These are phyloP conservation scores for Smittia sp. DNA, from an alignment of 2,888 invertebrate genomes.

Conservation along the genomic window DNA sequence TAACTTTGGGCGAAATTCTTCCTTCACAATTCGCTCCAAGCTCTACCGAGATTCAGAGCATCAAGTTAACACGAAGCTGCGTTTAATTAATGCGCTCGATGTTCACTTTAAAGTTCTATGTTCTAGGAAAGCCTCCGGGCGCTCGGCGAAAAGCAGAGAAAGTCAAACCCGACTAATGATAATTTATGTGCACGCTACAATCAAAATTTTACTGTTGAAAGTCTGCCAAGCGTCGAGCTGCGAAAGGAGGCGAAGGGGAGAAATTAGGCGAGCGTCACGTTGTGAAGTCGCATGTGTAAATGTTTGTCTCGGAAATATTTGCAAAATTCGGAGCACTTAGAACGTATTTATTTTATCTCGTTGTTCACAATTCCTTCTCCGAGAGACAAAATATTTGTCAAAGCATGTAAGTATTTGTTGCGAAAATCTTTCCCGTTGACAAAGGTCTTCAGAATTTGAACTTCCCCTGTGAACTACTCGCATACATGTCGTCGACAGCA, in stretches of 20 bases:
- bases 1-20: no score
- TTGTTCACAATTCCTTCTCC: not conserved
- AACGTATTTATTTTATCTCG: conserved; percentile 1
- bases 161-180: not conserved
- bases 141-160: no score
- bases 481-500: no score
- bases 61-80: no score
- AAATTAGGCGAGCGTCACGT: not conserved
- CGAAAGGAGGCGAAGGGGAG: not conserved
- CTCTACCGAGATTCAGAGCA: no score
- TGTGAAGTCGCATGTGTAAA: conserved; percentile 29
- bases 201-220: conserved; percentile 2
- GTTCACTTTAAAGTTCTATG: no score
- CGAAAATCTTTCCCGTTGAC: conserved; percentile 10
- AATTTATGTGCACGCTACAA: not conserved
- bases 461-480: no score
- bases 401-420: not conserved
- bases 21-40: no score
- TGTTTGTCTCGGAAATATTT: conserved; percentile 18
- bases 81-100: no score
- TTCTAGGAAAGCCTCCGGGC: no score
- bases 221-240: not conserved
- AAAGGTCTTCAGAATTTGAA: not conserved
- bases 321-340: conserved; percentile 5
- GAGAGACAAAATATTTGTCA: not conserved